Base-by-base conservation (phyloP, 1,140 invertebrate genomes). In the Diabrotica undecimpunctata region DNA sequence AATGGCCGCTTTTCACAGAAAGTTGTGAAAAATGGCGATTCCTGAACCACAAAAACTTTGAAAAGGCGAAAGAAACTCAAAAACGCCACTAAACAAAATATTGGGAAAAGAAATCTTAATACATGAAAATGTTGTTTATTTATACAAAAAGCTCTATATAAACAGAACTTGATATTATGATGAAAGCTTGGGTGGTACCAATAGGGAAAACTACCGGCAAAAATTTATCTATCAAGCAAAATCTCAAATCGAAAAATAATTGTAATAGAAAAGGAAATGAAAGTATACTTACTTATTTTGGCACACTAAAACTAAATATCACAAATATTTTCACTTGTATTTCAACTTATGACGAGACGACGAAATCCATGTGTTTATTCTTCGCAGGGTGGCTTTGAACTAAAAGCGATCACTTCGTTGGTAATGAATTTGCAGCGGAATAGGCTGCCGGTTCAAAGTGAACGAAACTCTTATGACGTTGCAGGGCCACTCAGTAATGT, bases 221-320 rank as follows among this genome's bases (percentile, higher is more conserved):
- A 46, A 58, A 5, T 3, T 10, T 10, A 10, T 39, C 4, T 8
- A 6, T 46, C n/a, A 10, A 10, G 41, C 41, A n/a, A 46, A 46
- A 10, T 6, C 4, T 8, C n/a, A n/a, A 10, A 10, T 10, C 8
- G 3, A 46, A 46, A 10, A 46, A 46, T 4, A 0, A 10, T 6
- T 10, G 6, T 10, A 46, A 46, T 8, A 6, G 3, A n/a, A 46
- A 46, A 6, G 8, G 5, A 10, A 46, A 46, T 10, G 41, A 46
- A 51, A 14, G 66, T 60, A 63, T 72, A 75, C 62, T 77, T 78
- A 79, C 77, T 76, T 78, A 74, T 75, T 79, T 79, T 79, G 77
- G 77, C 77, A 79, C 77, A 77, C 74, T 77, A 74, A 69, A 69
- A 78, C 74, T 75, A 77, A 74, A 72, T 79, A 79, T 79, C 77